Conservation (phyloP, 1,140 invertebrate genomes). For the Drosophila jambulina region DNA sequence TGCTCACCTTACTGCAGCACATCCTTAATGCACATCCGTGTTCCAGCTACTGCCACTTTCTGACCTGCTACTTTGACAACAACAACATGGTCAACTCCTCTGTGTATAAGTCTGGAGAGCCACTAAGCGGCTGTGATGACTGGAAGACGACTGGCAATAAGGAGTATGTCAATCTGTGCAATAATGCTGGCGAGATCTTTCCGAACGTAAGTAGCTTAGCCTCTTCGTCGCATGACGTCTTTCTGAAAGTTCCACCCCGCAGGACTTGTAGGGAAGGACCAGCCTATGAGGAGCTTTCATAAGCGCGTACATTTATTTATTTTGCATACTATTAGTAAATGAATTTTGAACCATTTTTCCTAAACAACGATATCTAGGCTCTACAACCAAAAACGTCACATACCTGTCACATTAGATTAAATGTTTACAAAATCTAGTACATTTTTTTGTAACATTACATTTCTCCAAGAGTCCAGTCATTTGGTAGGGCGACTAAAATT, state of each 20-base stretch:
- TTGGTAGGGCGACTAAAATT: not conserved
- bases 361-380: not conserved
- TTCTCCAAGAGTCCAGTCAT: not conserved
- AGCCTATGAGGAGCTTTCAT: not conserved
- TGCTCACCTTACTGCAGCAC: no score
- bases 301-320: not conserved
- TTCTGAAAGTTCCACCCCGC: not conserved
- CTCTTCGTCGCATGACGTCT: not conserved
- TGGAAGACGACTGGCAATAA: conserved; percentile 11
- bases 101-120: conserved; percentile 33
- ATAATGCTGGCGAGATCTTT: conserved; percentile 36
- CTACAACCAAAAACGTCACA: not conserved
- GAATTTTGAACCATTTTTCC: not conserved
- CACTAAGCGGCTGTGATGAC: conserved; percentile 24
- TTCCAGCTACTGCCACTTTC: conserved; percentile 40
- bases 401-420: not conserved
- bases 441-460: conserved; percentile 1
- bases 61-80: conserved; percentile 55
- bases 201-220: not conserved
- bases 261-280: not conserved
- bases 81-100: conserved; percentile 30
- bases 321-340: not conserved
- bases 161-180: conserved; percentile 30
- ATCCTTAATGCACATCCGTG: not conserved
- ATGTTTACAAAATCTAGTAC: not conserved